A percentile compares a stretch with the other conserved stretches of the same genome.
Conservation (phyloP, 2,113 vertebrate genomes). For the Oreochromis tanganicae region DNA sequence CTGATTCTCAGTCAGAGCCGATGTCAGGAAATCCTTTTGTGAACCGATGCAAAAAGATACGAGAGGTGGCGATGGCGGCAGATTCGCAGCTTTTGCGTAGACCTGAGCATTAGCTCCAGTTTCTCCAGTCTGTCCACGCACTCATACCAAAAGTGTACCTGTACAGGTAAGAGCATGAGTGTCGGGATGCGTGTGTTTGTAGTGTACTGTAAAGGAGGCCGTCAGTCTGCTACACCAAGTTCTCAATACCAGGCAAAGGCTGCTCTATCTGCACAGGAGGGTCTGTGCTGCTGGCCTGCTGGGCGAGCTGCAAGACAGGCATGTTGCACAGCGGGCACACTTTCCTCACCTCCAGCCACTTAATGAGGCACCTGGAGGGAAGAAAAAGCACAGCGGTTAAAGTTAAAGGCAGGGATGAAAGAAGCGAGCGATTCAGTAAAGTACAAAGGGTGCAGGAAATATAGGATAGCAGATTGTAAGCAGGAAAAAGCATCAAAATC, state of each 20-base stretch:
- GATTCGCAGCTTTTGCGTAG: conserved; percentile 13
- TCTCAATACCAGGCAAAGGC: conserved; percentile 87
- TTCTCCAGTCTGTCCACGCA: conserved; percentile 17
- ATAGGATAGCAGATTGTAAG: neutral
- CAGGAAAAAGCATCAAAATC: neutral
- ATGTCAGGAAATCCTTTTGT: conserved; percentile 25
- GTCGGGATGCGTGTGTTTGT: conserved; percentile 8
- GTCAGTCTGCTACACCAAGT: conserved; percentile 80
- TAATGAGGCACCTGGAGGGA: conserved; percentile 94
- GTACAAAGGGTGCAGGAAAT: neutral
- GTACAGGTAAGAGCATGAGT: conserved; percentile 43
- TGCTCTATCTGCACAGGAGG: conserved; percentile 74
- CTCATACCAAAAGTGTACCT: conserved; percentile 44
- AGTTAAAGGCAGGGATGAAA: neutral
- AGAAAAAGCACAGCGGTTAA: neutral
- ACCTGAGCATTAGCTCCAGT: conserved; percentile 27
- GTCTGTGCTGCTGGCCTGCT: conserved; percentile 83
- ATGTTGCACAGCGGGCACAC: conserved; percentile 98
- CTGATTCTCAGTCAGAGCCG: conserved; percentile 6
- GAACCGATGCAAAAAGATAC: conserved; percentile 26
- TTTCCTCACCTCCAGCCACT: conserved; percentile 98
- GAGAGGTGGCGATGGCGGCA: conserved; percentile 7
- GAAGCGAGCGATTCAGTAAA: neutral
- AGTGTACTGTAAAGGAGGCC: neutral
- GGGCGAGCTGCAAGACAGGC: conserved; percentile 92